Evolutionary conservation across 2,888 invertebrate genomes (phyloP), one percentile per base, ranked within the genome.

Genomic region (Drosophila birchii): DNA sequence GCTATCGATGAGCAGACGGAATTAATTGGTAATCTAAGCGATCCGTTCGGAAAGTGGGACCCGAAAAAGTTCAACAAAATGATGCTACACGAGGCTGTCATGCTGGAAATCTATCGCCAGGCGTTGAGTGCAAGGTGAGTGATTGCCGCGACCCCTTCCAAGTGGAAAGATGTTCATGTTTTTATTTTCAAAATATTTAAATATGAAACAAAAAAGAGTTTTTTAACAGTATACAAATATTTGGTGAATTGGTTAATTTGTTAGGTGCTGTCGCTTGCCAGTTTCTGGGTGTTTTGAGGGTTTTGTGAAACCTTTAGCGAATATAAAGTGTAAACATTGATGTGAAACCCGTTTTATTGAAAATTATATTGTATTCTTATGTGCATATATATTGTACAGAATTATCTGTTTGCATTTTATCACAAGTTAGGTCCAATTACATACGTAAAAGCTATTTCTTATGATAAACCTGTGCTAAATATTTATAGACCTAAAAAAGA

Each of bases 61-160:
- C 44, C 53, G 36, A 43, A 51, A 54, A 63, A 51, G 64, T 26
- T 45, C 29, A 23, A 34, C 80, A 88, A 85, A 91, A 93, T 93
- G 93, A 93, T 93, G 93, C 92, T 93, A 69, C 93, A 93, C 92
- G 93, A 93, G 90, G 92, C 93, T 85, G 93, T 93, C 78, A 93
- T 93, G 93, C 78, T 93, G 91, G 93, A 93, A 81, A 93, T 93
- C 88, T 93, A 93, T 86, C 91, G 93, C 72, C 93, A 93, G 90
- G 93, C 93, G 72, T 83, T 93, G 75, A 92, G 90, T 86, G 93
- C 93, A 80, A 93, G 93, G 93, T 93, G 90, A 90, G 67, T 69
- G 66, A 29, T 57, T 57, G 23, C 36, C 36, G 20, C 16, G 6
- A 2, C 32, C 32, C 49, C 49, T 20, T 34, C 49, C 34, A 20